Conservation (phyloP, 2,797 vertebrate species). For the Hemibagrus guttatus region DNA sequence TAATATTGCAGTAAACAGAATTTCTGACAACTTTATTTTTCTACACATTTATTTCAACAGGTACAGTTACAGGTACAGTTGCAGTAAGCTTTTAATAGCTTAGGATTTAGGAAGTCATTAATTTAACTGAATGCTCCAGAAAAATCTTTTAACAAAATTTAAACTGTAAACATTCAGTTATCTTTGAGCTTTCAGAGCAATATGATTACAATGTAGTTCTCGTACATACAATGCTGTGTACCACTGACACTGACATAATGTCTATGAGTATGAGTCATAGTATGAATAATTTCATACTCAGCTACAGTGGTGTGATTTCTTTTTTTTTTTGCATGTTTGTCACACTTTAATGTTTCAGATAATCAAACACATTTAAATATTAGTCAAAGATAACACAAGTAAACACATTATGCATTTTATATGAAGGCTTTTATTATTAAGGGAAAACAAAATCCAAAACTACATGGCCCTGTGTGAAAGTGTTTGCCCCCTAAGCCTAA, state of each 20-base stretch:
- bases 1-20: neutral
- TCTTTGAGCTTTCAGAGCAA: neutral
- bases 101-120: neutral
- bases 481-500: no score
- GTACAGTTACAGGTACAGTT: conserved; percentile 11
- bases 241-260: neutral
- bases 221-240: neutral
- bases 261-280: no score
- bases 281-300: no score
- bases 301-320: no score
- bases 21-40: conserved; percentile 3
- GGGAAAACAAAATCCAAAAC: no score
- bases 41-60: neutral
- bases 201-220: neutral
- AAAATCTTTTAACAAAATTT: neutral
- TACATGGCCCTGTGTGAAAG: no score
- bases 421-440: no score
- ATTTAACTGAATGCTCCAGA: neutral
- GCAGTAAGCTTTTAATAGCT: neutral
- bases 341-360: no score
- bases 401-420: no score
- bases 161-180: neutral
- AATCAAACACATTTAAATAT: no score
- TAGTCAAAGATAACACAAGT: no score
- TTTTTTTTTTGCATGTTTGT: no score